Evolutionary conservation across 2,888 invertebrate species (phyloP), one percentile per base, ranked within the genome.

Genomic region (Erannis defoliaria): DNA sequence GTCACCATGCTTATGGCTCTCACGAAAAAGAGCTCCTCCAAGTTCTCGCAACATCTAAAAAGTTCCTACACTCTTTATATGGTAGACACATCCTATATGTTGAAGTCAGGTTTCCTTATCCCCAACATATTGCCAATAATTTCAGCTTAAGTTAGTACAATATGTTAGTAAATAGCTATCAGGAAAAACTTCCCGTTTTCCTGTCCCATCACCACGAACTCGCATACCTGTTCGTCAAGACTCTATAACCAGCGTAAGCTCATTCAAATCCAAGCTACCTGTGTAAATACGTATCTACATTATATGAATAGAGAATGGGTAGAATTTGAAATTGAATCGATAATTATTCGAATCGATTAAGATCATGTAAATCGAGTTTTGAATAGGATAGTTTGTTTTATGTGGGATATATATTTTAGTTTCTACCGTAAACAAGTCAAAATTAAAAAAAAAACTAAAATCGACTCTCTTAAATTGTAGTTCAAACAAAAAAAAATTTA

Each of bases 41-140:
- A n/a, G n/a, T n/a, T n/a, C n/a, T n/a, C n/a, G n/a, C 8, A 31
- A 5, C 1, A 0, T 31, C 18, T 1, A 18, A 18, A 19, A 46
- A 31, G n/a, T 12, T 26, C 9, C 26, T 18, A 31, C 10, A 18
- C 10, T 26, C 16, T 12, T 6, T n/a, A 45, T 16, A 16, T 8
- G 0, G 29, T 8, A 33, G 5, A 26, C 16, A 46, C 1, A 2
- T 8, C n/a, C 29, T 5, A 14, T 46, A 12, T 31, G 10, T 10
- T 31, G 10, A 18, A 31, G n/a, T 4, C 45, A 45, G 45, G 46
- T 19, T 49, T 42, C 26, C 35, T 42, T 42, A 26, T 33, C 49
- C 42, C 0, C 16, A 38, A 40, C 48, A 26, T 42, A 56, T 56
- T 56, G 56, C 33, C 18, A 56, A 56, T 56, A 56, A 42, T 23